Conservation (phyloP, 2,888 invertebrate genomes). For the Sturmia bella region DNA sequence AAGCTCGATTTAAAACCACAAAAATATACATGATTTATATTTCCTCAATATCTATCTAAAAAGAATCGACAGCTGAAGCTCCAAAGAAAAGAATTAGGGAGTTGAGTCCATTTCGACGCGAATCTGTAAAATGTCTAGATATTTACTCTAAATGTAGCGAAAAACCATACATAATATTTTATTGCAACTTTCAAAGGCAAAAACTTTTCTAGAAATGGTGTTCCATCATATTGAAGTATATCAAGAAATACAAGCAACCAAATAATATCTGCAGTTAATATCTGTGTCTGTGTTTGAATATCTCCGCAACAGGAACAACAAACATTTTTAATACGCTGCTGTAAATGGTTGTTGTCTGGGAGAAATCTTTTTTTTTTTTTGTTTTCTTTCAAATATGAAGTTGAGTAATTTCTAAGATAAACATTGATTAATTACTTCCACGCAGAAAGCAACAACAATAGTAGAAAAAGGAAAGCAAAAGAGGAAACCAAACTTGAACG, state of each 20-base stretch:
- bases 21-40: too few relatives aligned
- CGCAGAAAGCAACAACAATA: conserved; percentile 40
- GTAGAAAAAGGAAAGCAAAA: background rate
- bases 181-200: too few relatives aligned
- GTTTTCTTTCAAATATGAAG: conserved; percentile 40
- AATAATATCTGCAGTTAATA: conserved; percentile 48
- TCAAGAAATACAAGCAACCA: conserved; percentile 11
- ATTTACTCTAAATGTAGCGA: too few relatives aligned
- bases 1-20: too few relatives aligned
- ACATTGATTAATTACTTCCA: conserved; percentile 68
- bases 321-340: conserved; percentile 17
- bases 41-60: too few relatives aligned
- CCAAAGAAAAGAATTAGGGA: too few relatives aligned
- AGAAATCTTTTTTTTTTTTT: conserved; percentile 24
- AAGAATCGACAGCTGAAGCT: too few relatives aligned
- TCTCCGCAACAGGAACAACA: background rate
- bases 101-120: too few relatives aligned
- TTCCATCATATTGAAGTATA: background rate
- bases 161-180: too few relatives aligned
- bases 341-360: conserved; percentile 47
- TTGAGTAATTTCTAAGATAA: conserved; percentile 67
- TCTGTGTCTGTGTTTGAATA: conserved; percentile 56
- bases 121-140: too few relatives aligned
- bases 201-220: conserved; percentile 14
- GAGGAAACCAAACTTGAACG: background rate